Evolutionary conservation across 2,888 invertebrate species (phyloP), one percentile per base, ranked within the genome.

Genomic region (Ptychoptera contaminata): DNA sequence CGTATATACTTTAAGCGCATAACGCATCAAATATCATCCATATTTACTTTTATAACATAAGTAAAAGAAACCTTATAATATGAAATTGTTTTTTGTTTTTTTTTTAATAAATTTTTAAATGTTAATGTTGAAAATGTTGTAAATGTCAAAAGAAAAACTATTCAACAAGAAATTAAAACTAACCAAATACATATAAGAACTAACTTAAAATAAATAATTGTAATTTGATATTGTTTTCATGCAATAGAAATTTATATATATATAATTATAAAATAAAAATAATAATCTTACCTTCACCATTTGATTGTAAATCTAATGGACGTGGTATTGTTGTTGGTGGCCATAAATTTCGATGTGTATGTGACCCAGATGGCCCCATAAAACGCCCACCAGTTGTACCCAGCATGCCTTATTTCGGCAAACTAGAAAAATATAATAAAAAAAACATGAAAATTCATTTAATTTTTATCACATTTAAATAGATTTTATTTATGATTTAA

Each of bases 341-440:
- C 49, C 48, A 47, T 46, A 42, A 15, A 41, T 38, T 32, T 36
- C 34, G 35, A 15, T 42, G 45, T 38, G 47, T 32, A 37, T 38
- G 43, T 44, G 50, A 50, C 46, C 51, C 51, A 46, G 48, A 43
- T 49, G 52, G 50, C 46, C 49, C 51, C 41, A 52, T 16, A 43
- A 40, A 48, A 50, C 52, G 49, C 50, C 50, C 50, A 39, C 49
- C 50, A 45, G 51, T 52, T 48, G 51, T 50, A 47, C 49, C 50
- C 48, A 50, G 51, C 52, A 52, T 52, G 46, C 51, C 52, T 51
- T 47, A 46, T 42, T 40, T 46, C 42, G 42, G 42, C 42, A 42
- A 42, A 23, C 42, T 42, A 23, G 11, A 42, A 42, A 42, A 16
- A 42, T 7, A 42, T 2, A 42, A 1, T 30, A 10, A 40, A 32